Percentiles rank a stretch among this genome's conserved stretches.
phyloP scores from a whole-genome alignment of 1,140 invertebrate genomes.

The Hycleus cichorii region DNA sequence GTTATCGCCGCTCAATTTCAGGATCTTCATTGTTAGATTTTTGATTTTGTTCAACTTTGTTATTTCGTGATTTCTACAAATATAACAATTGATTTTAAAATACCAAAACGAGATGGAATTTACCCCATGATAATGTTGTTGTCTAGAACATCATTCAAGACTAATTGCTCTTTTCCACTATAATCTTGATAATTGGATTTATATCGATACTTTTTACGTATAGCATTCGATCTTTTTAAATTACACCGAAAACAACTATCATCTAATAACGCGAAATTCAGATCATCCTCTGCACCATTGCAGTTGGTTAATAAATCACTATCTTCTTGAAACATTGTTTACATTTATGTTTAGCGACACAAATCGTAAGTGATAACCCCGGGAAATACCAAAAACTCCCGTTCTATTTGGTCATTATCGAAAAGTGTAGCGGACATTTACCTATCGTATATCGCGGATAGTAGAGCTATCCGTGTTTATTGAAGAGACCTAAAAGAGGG shows the following conservation, averaged over 20 bases:
- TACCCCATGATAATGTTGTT: background rate
- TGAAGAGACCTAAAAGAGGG: background rate
- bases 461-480: no score
- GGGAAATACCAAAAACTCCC: background rate
- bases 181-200: background rate
- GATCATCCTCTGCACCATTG: background rate
- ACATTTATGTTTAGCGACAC: background rate
- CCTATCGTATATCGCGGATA: no score
- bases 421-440: no score
- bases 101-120: background rate
- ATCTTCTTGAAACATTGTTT: conserved; percentile 5
- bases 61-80: background rate
- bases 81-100: no score
- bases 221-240: conserved; percentile 8
- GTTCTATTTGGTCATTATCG: background rate
- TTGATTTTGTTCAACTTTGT: conserved; percentile 3
- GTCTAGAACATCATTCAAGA: background rate
- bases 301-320: background rate
- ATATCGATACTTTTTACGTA: background rate
- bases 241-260: background rate
- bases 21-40: background rate
- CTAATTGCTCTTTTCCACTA: background rate
- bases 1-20: background rate
- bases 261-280: background rate
- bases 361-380: background rate